Evolutionary conservation across 2,797 vertebrate species (phyloP), one percentile per base, ranked within the genome.

Genomic region (Manis javanica): DNA sequence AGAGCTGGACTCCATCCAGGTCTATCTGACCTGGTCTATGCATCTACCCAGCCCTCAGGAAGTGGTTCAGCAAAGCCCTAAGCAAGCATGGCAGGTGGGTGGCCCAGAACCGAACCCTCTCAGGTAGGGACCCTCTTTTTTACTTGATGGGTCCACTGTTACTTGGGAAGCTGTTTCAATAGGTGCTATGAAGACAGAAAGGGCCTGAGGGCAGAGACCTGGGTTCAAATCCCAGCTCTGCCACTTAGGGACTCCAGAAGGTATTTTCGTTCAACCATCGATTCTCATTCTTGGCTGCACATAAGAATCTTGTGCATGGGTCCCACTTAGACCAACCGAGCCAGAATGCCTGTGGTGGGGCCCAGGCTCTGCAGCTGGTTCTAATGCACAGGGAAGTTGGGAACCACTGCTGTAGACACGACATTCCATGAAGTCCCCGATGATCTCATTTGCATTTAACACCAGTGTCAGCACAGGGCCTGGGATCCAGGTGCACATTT

Each of bases 381-480:
- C 23, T 64, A 26, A 57, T 2, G 8, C 31, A 12, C 31, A 23
- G 14, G 0, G 5, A 7, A 37, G 42, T 29, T 26, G 75, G 71
- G n/a, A 42, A 26, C 55, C 24, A 12, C n/a, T 7, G n/a, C 46
- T 15, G 7, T 14, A 77, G 59, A 66, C 12, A 7, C 31, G 24
- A 26, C 1, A 21, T 19, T 77, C 31, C 3, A 1, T 0, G 5
- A 55, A 63, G 14, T 8, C 68, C 74, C 10, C 2, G 0, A 2
- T 39, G 46, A 71, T 14, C 21, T 75, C 49, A 9, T 0, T 5
- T 21, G 34, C 77, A 46, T 31, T 68, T 21, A 64, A 53, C 11
- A 59, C 24, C 39, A 13, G 1, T 3, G 63, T 34, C 10, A 24
- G 34, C 24, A 53, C 34, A 37, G 7, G 21, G 77, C 7, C 78